Evolutionary conservation across 2,888 invertebrate genomes (phyloP).

Genomic region (Trissonchulus sp.): DNA sequence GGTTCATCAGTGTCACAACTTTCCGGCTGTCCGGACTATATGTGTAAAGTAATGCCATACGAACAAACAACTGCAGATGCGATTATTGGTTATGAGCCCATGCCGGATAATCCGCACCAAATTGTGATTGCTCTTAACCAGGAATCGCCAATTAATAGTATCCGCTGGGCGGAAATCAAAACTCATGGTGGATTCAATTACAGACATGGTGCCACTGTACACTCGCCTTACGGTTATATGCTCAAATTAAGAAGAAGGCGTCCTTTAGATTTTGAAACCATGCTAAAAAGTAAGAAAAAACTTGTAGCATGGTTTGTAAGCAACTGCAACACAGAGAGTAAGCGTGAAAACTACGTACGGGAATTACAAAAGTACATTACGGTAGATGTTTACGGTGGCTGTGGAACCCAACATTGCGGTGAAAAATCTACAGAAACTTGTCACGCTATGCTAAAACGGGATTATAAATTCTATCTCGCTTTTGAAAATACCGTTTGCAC

Average conservation of each 20-base stretch:
- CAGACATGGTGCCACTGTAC: background rate
- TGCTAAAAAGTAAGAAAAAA: conserved; percentile 52
- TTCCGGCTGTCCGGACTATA: background rate
- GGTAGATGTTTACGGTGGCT: conserved; percentile 29
- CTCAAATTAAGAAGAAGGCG: background rate
- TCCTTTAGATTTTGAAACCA: conserved; percentile 46
- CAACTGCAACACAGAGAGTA: conserved; percentile 7
- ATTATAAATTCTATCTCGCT: conserved; percentile 36
- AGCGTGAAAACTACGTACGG: conserved; percentile 20
- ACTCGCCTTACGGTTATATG: background rate
- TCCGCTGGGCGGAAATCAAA: background rate
- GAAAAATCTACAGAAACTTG: conserved; percentile 34
- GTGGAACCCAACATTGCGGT: conserved; percentile 16
- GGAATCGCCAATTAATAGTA: background rate
- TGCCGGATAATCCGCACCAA: background rate
- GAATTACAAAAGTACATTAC: conserved; percentile 2
- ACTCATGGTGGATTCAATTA: background rate
- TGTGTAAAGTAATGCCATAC: background rate
- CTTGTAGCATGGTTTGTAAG: conserved; percentile 28
- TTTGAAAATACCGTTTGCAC: conserved; percentile 48
- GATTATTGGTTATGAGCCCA: background rate
- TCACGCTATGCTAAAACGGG: conserved; percentile 42
- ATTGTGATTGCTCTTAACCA: background rate
- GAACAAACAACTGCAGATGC: background rate
- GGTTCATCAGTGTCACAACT: too few relatives aligned